These are phyloP conservation scores for Tachystola acroxantha DNA, from an alignment of 2,888 invertebrate species.

Conservation along the genomic window DNA sequence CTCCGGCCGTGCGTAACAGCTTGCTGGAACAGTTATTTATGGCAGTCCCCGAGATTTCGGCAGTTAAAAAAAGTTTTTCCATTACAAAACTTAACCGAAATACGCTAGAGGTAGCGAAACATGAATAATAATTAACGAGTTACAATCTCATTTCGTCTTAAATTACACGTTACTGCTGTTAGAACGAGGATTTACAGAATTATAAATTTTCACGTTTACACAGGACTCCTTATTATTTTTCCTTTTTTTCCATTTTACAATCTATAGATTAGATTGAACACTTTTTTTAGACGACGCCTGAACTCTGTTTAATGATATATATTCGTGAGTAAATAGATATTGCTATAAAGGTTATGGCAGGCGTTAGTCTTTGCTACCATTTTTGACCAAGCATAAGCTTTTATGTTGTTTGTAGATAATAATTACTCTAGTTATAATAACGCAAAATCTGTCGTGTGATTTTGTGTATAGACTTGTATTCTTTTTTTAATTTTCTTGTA, in stretches of 20 bases:
- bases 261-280: too few species aligned
- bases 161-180: constrained; percentile 1
- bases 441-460: too few species aligned
- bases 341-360: not conserved
- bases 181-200: not conserved
- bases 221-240: not conserved
- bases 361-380: too few species aligned
- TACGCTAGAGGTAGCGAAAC: constrained; percentile 43
- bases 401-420: too few species aligned
- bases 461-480: too few species aligned
- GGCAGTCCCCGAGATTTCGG: constrained; percentile 58
- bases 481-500: too few species aligned
- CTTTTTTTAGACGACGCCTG: not conserved
- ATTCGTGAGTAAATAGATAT: not conserved
- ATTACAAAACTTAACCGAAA: constrained; percentile 61
- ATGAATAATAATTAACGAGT: constrained; percentile 61
- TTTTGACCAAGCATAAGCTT: too few species aligned
- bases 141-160: constrained; percentile 13
- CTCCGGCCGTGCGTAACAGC: constrained; percentile 71
- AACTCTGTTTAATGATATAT: not conserved
- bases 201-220: not conserved
- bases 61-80: constrained; percentile 71
- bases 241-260: too few species aligned
- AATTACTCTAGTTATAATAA: too few species aligned
- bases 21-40: constrained; percentile 73